Conservation (phyloP, 2,888 invertebrate species). For the Pseudanteris insignis region DNA sequence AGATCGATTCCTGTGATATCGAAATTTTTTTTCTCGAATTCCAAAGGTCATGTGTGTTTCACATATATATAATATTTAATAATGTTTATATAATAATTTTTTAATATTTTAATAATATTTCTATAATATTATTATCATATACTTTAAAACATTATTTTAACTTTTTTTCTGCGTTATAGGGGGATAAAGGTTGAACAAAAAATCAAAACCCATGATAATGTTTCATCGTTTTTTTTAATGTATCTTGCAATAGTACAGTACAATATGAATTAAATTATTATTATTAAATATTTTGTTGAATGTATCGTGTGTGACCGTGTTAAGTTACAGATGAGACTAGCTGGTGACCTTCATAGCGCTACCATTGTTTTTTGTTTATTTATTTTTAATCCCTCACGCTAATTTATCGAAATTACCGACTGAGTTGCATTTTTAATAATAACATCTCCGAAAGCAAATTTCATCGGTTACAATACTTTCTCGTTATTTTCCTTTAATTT, state of each 20-base stretch:
- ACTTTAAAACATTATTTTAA: too few species aligned
- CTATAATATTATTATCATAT: too few species aligned
- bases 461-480: constrained; percentile 34
- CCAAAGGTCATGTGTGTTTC: too few species aligned
- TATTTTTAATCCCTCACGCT: constrained; percentile 54
- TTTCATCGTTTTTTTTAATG: constrained; percentile 61
- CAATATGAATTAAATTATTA: constrained; percentile 65
- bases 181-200: too few species aligned
- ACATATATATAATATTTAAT: too few species aligned
- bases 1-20: too few species aligned
- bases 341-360: constrained; percentile 62
- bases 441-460: constrained; percentile 44
- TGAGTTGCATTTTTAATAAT: constrained; percentile 34
- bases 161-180: too few species aligned
- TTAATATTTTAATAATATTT: too few species aligned
- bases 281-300: constrained; percentile 64
- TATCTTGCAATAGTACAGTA: constrained; percentile 65
- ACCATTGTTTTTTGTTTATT: constrained; percentile 51
- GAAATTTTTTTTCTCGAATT: too few species aligned
- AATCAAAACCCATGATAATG: too few species aligned
- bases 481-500: constrained; percentile 30
- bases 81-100: too few species aligned
- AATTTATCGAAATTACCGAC: constrained; percentile 50
- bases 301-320: constrained; percentile 64
- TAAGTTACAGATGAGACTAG: constrained; percentile 65